Conservation (phyloP, 2,113 vertebrate genomes). For the Piaya cayana region DNA sequence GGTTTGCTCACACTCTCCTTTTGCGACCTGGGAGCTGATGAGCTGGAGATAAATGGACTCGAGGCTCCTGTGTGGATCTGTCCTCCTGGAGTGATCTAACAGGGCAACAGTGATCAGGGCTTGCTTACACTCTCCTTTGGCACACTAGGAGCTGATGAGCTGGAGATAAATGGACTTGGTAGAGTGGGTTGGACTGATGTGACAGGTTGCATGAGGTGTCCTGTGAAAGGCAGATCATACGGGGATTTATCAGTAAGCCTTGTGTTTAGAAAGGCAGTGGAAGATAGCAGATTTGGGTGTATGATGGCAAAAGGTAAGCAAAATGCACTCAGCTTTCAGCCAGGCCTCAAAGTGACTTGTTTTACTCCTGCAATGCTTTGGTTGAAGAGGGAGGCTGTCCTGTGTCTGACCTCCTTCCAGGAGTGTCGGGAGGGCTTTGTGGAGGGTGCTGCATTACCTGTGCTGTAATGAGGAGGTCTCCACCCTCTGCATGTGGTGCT, state of each 20-base stretch:
- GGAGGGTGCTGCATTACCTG: neutral
- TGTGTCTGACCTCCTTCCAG: neutral
- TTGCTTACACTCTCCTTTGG: neutral
- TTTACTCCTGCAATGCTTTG: neutral
- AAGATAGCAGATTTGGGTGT: neutral
- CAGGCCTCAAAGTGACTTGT: neutral
- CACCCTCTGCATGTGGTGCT: neutral
- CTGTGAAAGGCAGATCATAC: neutral
- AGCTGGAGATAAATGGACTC: neutral
- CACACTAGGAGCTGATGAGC: fast-evolving
- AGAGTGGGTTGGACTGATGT: fast-evolving
- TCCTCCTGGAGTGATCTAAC: neutral
- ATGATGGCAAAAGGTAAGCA: neutral
- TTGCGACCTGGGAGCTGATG: neutral
- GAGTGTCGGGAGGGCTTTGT: neutral
- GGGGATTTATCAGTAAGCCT: neutral
- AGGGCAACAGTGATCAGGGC: neutral
- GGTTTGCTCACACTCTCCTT: neutral
- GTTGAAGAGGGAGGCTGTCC: neutral
- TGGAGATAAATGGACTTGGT: neutral
- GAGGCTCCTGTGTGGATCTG: too few relatives aligned
- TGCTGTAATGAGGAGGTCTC: neutral
- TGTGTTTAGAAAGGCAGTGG: neutral
- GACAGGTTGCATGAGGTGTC: neutral
- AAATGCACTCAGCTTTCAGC: neutral